These are phyloP conservation scores for Apaloderma vittatum DNA, from an alignment of 2,113 vertebrate genomes.

Conservation along the genomic window DNA sequence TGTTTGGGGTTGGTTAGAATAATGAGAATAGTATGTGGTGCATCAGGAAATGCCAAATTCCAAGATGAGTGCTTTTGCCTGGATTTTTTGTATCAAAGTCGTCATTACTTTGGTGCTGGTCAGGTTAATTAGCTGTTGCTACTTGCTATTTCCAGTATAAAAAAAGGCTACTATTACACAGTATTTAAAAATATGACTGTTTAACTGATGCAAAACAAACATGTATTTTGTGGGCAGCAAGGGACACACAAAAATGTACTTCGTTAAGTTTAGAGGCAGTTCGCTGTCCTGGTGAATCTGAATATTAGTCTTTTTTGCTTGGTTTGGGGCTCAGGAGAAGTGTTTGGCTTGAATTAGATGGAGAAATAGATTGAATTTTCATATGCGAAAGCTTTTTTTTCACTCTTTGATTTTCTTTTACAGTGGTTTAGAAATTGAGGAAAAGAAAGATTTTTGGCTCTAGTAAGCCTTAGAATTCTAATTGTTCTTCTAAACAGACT, in stretches of 20 bases:
- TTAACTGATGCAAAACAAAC: not conserved
- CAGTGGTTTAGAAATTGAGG: not conserved
- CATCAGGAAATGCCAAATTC: not conserved
- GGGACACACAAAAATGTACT: not conserved
- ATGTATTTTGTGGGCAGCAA: not conserved
- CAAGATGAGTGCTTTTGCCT: not conserved
- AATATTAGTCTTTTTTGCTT: not conserved
- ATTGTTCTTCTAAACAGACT: not conserved
- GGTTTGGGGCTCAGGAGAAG: not conserved
- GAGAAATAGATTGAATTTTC: constrained; percentile 22
- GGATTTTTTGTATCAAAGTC: not conserved
- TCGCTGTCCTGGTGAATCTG: not conserved
- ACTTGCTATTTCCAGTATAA: not conserved
- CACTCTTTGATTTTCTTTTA: not conserved
- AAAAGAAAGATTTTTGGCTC: not conserved
- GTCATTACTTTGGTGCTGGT: not conserved
- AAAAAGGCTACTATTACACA: not conserved
- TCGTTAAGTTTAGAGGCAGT: not conserved
- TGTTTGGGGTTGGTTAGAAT: not conserved
- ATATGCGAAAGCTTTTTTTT: not conserved
- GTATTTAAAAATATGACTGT: not conserved
- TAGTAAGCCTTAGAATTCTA: not conserved
- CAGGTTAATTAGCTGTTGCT: not conserved
- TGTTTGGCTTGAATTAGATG: not conserved
- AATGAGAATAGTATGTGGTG: not conserved